Evolutionary conservation across 2,888 invertebrate species (phyloP).

Genomic region (Cephus runcator): DNA sequence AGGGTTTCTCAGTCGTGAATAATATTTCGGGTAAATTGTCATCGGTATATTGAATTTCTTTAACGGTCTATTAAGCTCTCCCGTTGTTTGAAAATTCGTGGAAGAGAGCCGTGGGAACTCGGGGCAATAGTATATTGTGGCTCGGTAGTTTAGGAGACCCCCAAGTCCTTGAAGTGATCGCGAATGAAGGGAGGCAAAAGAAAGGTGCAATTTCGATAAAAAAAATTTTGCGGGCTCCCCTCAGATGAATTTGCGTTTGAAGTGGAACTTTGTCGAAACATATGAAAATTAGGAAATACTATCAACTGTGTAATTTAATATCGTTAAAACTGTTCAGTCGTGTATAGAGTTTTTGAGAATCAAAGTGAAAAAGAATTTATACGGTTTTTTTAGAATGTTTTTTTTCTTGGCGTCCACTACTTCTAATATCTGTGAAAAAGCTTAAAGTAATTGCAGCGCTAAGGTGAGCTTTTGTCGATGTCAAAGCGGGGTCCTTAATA

Average conservation of each 20-base stretch:
- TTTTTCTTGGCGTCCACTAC: no score
- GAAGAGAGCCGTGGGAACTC: neutral
- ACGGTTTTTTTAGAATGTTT: neutral
- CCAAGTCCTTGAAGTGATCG: neutral
- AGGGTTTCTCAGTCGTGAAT: neutral
- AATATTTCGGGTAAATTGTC: neutral
- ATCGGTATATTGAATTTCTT: slow-evolving; percentile 2
- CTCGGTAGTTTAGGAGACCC: neutral
- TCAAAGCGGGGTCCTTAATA: no score
- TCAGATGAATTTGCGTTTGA: neutral
- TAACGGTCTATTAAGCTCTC: neutral
- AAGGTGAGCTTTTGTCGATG: no score
- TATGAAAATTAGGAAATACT: neutral
- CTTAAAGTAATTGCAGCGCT: no score
- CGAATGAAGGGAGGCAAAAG: neutral
- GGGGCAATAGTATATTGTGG: neutral
- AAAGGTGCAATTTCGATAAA: neutral
- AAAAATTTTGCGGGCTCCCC: neutral
- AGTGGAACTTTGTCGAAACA: neutral
- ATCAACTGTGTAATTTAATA: neutral
- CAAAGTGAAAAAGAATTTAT: neutral
- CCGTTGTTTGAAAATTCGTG: neutral
- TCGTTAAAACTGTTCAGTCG: neutral
- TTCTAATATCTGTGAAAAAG: no score
- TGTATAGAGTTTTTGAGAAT: neutral